Evolutionary conservation across 2,888 invertebrate species (phyloP).

Genomic region (Cyclophora punctaria): DNA sequence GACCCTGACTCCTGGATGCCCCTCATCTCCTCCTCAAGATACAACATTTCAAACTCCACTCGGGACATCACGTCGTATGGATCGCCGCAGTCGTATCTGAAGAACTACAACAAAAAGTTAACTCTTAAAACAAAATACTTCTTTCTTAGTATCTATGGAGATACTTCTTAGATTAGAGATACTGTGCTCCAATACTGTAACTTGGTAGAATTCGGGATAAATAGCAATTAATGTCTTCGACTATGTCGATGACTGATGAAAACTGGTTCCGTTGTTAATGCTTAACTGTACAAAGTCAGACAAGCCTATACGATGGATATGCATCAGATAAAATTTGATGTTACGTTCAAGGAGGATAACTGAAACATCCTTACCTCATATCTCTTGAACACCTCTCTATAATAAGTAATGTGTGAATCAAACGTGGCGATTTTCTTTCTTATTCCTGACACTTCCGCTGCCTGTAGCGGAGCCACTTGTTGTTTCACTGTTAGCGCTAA

Average conservation of each 20-base stretch:
- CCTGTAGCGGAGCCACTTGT: conserved; percentile 95
- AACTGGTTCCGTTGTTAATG: no score
- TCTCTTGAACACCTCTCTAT: conserved; percentile 90
- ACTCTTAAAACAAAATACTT: no score
- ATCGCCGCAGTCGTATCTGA: conserved; percentile 82
- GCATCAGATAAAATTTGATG: background rate
- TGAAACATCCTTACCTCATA: conserved; percentile 58
- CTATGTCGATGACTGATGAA: no score
- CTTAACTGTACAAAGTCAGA: no score
- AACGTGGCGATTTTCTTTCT: conserved; percentile 90
- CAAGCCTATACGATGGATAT: no score
- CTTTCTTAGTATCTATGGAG: no score
- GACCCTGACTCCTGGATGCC: conserved; percentile 92
- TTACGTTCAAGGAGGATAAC: background rate
- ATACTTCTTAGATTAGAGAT: no score
- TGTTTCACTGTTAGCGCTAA: conserved; percentile 93
- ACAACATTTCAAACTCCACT: conserved; percentile 84
- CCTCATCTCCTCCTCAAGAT: conserved; percentile 89
- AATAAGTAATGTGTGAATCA: conserved; percentile 87
- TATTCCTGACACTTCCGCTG: conserved; percentile 93
- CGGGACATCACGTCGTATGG: conserved; percentile 86
- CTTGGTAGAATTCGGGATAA: no score
- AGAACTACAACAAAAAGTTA: conserved; percentile 61
- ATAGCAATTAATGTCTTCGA: no score
- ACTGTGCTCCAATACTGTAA: no score